Conservation (phyloP, 2,797 vertebrate species). For the Rhynchotus rufescens region DNA sequence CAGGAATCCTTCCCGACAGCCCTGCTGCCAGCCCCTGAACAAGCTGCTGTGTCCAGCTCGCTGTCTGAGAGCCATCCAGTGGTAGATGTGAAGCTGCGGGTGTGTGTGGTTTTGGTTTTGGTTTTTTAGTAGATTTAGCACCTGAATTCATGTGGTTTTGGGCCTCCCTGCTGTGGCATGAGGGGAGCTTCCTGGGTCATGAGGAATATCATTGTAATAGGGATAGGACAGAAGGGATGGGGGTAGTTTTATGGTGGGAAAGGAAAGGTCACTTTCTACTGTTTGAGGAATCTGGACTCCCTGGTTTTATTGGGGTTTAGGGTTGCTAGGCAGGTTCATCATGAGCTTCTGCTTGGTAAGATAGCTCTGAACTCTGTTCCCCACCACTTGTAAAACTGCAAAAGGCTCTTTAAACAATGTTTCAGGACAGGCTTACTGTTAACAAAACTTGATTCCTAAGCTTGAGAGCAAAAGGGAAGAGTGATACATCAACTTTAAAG, state of each 20-base stretch:
- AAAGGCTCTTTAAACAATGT: not conserved
- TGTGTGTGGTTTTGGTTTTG: too few relatives aligned
- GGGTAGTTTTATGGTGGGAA: not conserved
- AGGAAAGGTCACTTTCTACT: not conserved
- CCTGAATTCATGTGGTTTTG: not conserved
- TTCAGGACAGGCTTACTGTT: not conserved
- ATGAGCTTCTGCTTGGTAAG: not conserved
- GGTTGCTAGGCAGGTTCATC: not conserved
- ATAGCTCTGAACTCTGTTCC: not conserved
- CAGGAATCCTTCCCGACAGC: not conserved
- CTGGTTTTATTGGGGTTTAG: not conserved
- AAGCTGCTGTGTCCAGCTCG: accelerated
- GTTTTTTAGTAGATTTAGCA: too few relatives aligned
- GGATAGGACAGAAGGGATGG: not conserved
- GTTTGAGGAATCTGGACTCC: not conserved
- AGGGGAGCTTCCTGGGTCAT: not conserved
- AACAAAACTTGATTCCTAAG: not conserved
- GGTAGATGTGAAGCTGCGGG: too few relatives aligned
- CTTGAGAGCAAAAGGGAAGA: not conserved
- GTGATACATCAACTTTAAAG: accelerated
- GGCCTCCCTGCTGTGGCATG: not conserved
- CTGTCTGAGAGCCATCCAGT: not conserved
- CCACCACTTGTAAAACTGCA: not conserved
- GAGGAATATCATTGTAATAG: not conserved
- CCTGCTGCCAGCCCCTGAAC: not conserved